Base-by-base conservation (phyloP, 2,888 invertebrate species). In the Limenitis camilla region DNA sequence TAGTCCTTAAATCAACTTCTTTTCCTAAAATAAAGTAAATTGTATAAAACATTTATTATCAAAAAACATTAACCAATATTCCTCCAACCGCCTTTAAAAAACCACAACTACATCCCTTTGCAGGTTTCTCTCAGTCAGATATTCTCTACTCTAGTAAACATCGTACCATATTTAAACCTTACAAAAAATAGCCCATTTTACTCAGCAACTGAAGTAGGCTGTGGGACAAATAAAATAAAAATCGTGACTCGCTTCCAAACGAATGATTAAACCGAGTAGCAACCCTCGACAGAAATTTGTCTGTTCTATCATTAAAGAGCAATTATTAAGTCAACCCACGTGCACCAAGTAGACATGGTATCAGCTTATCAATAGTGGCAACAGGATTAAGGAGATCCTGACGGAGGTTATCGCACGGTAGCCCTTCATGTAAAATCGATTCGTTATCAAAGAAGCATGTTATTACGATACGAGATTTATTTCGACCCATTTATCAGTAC, bases 241-340 rank as follows among this genome's bases (percentile, higher is more conserved):
- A 58, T 70, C 83, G 84, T 85, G 86, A 81, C 78, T 67, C 61
- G 80, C 69, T 76, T 81, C 68, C 76, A 74, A 82, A 86, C 77
- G 74, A 72, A 55, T 71, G 72, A 76, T 79, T 76, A 74, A 45
- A 68, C 64, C 19, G 3, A 19, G 19, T 55, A 52, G 64, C 68
- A 72, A 71, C 74, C 73, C 77, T 75, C 67, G 40, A 65, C 66
- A 68, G 72, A 68, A 73, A 75, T 74, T 74, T 73, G 67, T 71
- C 64, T 69, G 67, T 74, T 71, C 68, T 74, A 72, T 72, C 69
- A 63, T 72, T 78, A 69, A 74, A 71, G 72, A 70, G 61, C 66
- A 72, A 76, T 78, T 77, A 78, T 69, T 36, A 56, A 80, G 76
- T 76, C 77, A 49, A 54, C 51, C 70, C 81, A 78, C 78, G 81